Evolutionary conservation across 2,113 vertebrate species (phyloP).

Genomic region (Scortum barcoo): DNA sequence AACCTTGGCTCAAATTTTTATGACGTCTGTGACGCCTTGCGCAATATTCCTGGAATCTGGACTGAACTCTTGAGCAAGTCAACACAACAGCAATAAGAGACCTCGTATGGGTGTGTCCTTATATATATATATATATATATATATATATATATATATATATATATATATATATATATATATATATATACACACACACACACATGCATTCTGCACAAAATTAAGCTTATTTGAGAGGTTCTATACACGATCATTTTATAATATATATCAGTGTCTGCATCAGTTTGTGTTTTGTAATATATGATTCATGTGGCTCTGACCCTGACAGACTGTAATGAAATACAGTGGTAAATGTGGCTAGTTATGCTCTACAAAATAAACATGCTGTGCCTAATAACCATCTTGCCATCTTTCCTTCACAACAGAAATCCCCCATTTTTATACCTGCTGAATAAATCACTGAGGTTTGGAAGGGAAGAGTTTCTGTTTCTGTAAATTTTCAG

Average conservation of each 20-base stretch:
- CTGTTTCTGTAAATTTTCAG: conserved; percentile 26
- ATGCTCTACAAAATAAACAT: conserved; percentile 51
- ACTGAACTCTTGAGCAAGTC: conserved; percentile 15
- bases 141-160: conserved; percentile 6
- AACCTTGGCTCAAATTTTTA: conserved; percentile 37
- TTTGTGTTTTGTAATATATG: conserved; percentile 13
- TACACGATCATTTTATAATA: not conserved
- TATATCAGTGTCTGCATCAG: conserved; percentile 9
- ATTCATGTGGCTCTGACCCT: conserved; percentile 13
- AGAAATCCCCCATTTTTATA: not conserved
- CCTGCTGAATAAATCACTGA: conserved; percentile 32
- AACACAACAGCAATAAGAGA: not conserved
- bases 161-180: conserved; percentile 6
- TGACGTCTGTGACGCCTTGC: conserved; percentile 42
- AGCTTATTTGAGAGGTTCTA: conserved; percentile 2
- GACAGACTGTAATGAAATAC: conserved; percentile 18
- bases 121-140: conserved; percentile 2
- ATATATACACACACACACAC: no score
- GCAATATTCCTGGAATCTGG: conserved; percentile 51
- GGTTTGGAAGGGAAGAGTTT: not conserved
- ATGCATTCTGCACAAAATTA: not conserved
- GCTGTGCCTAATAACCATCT: conserved; percentile 22
- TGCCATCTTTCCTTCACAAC: conserved; percentile 29
- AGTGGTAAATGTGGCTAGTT: conserved; percentile 19
- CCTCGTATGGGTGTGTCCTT: conserved; percentile 6